Evolutionary conservation across 2,888 invertebrate species (phyloP), one percentile per base, ranked within the genome.

Genomic region (Acleris laterana): DNA sequence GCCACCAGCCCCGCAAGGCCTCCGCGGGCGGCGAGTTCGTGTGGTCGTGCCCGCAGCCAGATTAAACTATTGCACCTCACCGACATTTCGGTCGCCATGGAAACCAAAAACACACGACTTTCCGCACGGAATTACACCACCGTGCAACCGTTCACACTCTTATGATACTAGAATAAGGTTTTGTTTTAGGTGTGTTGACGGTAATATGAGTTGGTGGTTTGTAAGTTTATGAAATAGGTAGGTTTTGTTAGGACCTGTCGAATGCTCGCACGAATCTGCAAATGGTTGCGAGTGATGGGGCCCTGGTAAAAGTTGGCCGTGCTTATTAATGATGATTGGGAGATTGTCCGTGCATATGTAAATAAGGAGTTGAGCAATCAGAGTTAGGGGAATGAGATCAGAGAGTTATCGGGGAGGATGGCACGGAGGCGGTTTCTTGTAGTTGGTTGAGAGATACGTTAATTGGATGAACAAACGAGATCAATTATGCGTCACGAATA

Each of bases 41-140:
- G 79, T 78, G 76, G 84, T 90, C 89, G 88, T 90, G 89, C 86
- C 81, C 79, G 77, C 77, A 81, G 80, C 75, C 78, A 85, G 83
- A 87, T 85, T 85, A 85, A 86, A 87, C 85, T 88, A 87, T 88
- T 89, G 88, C 87, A 84, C 82, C 85, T 85, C 81, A 78, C 84
- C 84, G 84, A 84, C 82, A 83, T 89, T 87, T 84, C 81, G 81
- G 89, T 90, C 86, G 77, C 85, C 87, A 86, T 89, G 84, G 87
- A 77, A 83, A 89, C 89, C 83, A 77, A 88, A 85, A 86, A 79
- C 79, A 83, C 83, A 84, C 82, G 84, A 85, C 78, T 74, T 72
- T 76, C 76, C 76, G 70, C 70, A 66, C 69, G 44, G 32, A 20
- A 20, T 62, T 57, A 25, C 51, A 55, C 52, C 53, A 57, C 62